A percentile compares a stretch with the other conserved stretches of the same genome.
Evolutionary conservation across 1,140 invertebrate species (phyloP).

Genomic region (Conopomorpha cramerella): DNA sequence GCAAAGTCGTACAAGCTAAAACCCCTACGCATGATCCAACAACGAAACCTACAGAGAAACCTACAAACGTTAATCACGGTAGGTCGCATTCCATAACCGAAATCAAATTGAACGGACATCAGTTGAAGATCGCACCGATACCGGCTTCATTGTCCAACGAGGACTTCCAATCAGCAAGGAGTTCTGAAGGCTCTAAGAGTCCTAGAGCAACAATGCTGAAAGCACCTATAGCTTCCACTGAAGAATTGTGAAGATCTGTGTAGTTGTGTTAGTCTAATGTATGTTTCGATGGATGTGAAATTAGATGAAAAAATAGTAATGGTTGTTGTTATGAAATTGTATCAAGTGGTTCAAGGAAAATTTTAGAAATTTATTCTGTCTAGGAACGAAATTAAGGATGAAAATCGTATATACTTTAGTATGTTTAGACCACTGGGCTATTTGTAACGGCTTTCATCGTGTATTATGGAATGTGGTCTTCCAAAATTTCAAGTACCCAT

Average conservation of each 20-base stretch:
- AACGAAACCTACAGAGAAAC: slow-evolving; percentile 40
- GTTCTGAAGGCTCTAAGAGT: slow-evolving; percentile 55
- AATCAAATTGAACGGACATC: slow-evolving; percentile 73
- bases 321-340: slow-evolving; percentile 14
- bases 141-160: slow-evolving; percentile 66
- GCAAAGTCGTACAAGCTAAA: slow-evolving; percentile 36
- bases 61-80: slow-evolving; percentile 65
- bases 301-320: slow-evolving; percentile 6
- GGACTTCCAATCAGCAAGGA: slow-evolving; percentile 62
- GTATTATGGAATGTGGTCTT: no score
- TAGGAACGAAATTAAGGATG: no score
- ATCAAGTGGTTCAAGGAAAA: no score
- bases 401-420: no score
- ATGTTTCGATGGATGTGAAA: not conserved
- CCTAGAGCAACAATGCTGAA: slow-evolving; percentile 51
- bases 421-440: no score
- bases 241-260: slow-evolving; percentile 65
- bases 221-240: slow-evolving; percentile 67
- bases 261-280: not conserved
- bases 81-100: slow-evolving; percentile 76
- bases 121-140: slow-evolving; percentile 67
- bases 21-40: slow-evolving; percentile 47
- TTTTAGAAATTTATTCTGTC: no score
- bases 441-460: no score
- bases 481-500: slow-evolving; percentile 5